Conservation (phyloP, 2,888 invertebrate genomes). For the Cylindroiulus punctatus region DNA sequence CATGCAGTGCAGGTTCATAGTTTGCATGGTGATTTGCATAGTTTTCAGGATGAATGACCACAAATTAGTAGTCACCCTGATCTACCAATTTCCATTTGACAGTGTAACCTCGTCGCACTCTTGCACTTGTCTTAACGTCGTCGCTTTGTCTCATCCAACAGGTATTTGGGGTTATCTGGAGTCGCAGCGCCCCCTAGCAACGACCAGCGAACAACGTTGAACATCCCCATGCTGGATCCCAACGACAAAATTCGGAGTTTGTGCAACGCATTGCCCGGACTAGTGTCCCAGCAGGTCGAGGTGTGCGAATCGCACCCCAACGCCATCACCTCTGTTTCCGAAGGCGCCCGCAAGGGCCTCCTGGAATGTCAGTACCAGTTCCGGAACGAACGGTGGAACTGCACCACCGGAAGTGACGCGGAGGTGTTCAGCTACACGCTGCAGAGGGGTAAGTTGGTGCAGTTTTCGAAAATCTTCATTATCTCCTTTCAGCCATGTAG, state of each 20-base stretch:
- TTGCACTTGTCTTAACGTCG: background rate
- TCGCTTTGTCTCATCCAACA: constrained; percentile 56
- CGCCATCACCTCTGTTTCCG: constrained; percentile 69
- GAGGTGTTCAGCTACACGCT: constrained; percentile 69
- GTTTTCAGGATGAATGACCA: too few species aligned
- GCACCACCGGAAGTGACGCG: constrained; percentile 66
- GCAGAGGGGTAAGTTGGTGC: constrained; percentile 66
- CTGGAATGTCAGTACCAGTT: constrained; percentile 71
- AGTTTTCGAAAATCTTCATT: background rate
- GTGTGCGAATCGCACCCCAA: constrained; percentile 69
- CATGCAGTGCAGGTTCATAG: too few species aligned
- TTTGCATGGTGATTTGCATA: too few species aligned
- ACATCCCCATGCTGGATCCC: constrained; percentile 52
- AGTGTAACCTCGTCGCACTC: background rate
- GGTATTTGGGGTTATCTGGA: constrained; percentile 65
- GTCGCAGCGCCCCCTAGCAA: constrained; percentile 62
- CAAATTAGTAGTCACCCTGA: too few species aligned
- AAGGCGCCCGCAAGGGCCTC: constrained; percentile 70
- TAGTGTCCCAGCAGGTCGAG: constrained; percentile 66
- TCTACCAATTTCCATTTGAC: too few species aligned
- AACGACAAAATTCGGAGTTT: constrained; percentile 61
- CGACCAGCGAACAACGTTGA: constrained; percentile 54
- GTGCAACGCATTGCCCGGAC: constrained; percentile 64
- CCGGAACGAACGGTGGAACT: constrained; percentile 71
- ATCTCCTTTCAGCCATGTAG: too few species aligned